A percentile compares a stretch with the other conserved stretches of the same genome.
Conservation (phyloP, 2,888 invertebrate species). For the Eupithecia centaureata region DNA sequence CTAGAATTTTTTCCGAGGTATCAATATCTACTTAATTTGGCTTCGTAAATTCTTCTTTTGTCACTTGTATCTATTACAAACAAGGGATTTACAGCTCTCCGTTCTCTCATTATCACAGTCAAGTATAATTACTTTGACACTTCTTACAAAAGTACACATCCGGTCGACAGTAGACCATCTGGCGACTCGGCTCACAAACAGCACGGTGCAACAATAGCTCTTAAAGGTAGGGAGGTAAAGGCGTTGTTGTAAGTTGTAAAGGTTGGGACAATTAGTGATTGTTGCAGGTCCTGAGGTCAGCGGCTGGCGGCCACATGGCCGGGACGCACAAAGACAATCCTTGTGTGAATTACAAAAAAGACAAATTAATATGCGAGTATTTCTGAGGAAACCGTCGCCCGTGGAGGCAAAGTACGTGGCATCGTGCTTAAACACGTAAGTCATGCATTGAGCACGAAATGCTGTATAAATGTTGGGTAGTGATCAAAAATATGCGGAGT, state of each 20-base stretch:
- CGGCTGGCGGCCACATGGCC: conserved; percentile 59
- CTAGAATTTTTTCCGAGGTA: not conserved
- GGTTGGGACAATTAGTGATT: conserved; percentile 59
- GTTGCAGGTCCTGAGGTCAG: conserved; percentile 55
- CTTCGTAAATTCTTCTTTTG: not conserved
- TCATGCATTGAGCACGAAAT: too few relatives aligned
- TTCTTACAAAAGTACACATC: conserved; percentile 59
- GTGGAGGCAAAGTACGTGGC: conserved; percentile 16
- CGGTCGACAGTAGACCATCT: conserved; percentile 68
- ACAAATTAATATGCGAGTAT: conserved; percentile 36
- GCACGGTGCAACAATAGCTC: conserved; percentile 17
- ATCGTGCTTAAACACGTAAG: not conserved
- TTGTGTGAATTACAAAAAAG: conserved; percentile 37
- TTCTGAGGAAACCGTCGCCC: conserved; percentile 30
- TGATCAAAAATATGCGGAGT: too few relatives aligned
- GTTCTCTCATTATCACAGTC: conserved; percentile 52
- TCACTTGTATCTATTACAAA: conserved; percentile 27
- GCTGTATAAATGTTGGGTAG: too few relatives aligned
- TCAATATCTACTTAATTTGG: not conserved
- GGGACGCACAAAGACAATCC: conserved; percentile 35
- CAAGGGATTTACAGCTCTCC: conserved; percentile 54
- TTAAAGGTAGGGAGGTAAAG: conserved; percentile 26
- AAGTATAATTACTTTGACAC: conserved; percentile 62
- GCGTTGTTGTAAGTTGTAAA: conserved; percentile 46
- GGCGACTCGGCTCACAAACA: conserved; percentile 47